These are phyloP conservation scores for Epirrhoe alternata DNA, from an alignment of 2,888 invertebrate genomes.

Conservation along the genomic window DNA sequence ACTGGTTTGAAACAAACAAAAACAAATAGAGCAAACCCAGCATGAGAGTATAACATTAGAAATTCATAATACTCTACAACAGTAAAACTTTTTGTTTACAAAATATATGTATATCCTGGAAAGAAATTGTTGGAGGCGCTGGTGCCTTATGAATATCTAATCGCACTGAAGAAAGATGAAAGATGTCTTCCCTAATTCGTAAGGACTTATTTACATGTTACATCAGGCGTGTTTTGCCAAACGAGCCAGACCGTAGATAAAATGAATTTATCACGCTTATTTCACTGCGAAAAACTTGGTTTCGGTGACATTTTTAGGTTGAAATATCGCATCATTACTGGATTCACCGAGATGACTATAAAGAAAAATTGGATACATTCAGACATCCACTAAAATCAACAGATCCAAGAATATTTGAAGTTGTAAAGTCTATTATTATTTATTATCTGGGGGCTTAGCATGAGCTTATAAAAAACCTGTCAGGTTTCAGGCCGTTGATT, in stretches of 20 bases:
- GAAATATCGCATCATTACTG: not conserved
- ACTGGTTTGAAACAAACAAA: slow-evolving; percentile 39
- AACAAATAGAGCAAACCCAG: slow-evolving; percentile 47
- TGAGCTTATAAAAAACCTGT: no score
- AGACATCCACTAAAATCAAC: not conserved
- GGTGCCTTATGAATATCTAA: slow-evolving; percentile 77
- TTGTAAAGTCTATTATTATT: no score
- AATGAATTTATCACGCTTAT: slow-evolving; percentile 37
- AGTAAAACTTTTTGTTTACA: slow-evolving; percentile 72
- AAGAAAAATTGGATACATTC: not conserved
- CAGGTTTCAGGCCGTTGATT: no score
- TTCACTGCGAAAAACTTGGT: slow-evolving; percentile 14
- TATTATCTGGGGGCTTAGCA: no score
- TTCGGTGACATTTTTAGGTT: slow-evolving; percentile 10
- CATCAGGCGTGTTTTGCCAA: slow-evolving; percentile 55
- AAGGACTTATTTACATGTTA: slow-evolving; percentile 70
- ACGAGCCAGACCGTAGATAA: slow-evolving; percentile 33
- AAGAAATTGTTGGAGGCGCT: slow-evolving; percentile 55
- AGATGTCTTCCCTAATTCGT: slow-evolving; percentile 73
- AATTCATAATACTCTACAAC: slow-evolving; percentile 65
- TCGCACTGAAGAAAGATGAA: slow-evolving; percentile 71
- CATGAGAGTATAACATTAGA: slow-evolving; percentile 51
- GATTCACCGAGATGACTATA: not conserved
- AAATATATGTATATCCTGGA: slow-evolving; percentile 63
- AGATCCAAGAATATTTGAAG: no score